Evolutionary conservation across 2,113 vertebrate species (phyloP), one percentile per base, ranked within the genome.

Genomic region (Dicentrarchus labrax): DNA sequence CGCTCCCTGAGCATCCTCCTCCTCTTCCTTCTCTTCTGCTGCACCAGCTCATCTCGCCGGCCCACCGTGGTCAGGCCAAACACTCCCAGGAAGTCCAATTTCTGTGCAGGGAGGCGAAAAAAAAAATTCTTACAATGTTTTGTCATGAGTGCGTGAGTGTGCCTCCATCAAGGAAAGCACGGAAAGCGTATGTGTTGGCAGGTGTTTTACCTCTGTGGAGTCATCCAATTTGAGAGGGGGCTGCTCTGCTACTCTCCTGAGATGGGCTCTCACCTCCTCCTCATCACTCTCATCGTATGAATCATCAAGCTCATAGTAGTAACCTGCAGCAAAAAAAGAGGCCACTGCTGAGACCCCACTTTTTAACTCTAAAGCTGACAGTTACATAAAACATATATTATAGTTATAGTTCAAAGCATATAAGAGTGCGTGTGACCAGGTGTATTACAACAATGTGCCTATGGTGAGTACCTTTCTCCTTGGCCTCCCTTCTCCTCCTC

Each of bases 211-310:
- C 97, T 99, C 98, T 0, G 97, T 96, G 79, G 97, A 99, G 0
- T 98, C 97, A 70, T 99, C 98, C 91, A 99, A 93, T 88, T 99
- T 99, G 89, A 99, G 96, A 0, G 98, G 97, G 0, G 97, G 97
- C 93, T 99, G 98, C 89, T 99, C 97, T 0, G 97, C 95, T 51
- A 99, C 98, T 8, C 97, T 97, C 59, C 97, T 96, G 74, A 99
- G 97, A 94, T 99, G 98, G 43, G 97, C 97, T 85, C 96, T 94
- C 84, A 99, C 98, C 90, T 99, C 98, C 88, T 99, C 98, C 87
- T 99, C 98, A 0, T 99, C 98, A 0, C 98, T 99, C 93, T 99
- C 98, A 0, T 99, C 98, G 0, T 98, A 99, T 6, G 98, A 99
- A 94, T 99, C 98, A 0, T 99, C 98, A 88, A 99, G 96, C 93